Conservation (phyloP, 1,140 invertebrate species). For the Stratiolaelaps scimitus region DNA sequence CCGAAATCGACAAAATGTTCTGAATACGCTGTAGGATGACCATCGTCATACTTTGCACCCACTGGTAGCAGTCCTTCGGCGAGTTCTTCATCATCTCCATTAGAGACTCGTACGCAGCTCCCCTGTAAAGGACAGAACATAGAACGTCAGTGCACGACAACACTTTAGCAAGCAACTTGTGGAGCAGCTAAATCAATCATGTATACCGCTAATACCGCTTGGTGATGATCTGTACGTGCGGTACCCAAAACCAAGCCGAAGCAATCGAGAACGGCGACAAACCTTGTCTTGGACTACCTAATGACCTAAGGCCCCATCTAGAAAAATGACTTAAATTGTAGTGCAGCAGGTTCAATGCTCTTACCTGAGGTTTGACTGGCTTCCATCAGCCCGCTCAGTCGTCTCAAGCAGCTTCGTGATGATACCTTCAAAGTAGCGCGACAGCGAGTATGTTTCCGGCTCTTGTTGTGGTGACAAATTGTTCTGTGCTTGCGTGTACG, state of each 20-base stretch:
- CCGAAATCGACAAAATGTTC: constrained; percentile 82
- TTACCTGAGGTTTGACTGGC: constrained; percentile 5
- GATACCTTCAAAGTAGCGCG: constrained; percentile 83
- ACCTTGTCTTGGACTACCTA: too few species aligned
- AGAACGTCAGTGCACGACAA: too few species aligned
- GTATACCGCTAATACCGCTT: too few species aligned
- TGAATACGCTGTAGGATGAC: constrained; percentile 86
- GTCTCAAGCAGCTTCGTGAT: constrained; percentile 79
- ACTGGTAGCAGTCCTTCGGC: constrained; percentile 87
- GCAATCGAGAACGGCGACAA: too few species aligned
- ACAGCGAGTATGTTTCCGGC: constrained; percentile 85
- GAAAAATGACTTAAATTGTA: too few species aligned
- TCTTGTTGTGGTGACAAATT: constrained; percentile 53
- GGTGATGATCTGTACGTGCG: too few species aligned
- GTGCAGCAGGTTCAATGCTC: too few species aligned
- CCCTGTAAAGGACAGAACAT: constrained; percentile 38
- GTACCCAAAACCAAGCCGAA: too few species aligned
- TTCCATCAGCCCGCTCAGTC: constrained; percentile 61
- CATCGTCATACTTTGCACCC: constrained; percentile 90
- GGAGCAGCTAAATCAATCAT: too few species aligned
- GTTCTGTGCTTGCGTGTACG: constrained; percentile 59
- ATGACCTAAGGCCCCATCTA: too few species aligned
- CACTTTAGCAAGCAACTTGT: too few species aligned
- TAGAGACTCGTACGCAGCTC: constrained; percentile 92
- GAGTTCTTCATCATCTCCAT: constrained; percentile 99